Evolutionary conservation across 2,888 invertebrate species (phyloP), one percentile per base, ranked within the genome.

Genomic region (Drosophila lacicola): DNA sequence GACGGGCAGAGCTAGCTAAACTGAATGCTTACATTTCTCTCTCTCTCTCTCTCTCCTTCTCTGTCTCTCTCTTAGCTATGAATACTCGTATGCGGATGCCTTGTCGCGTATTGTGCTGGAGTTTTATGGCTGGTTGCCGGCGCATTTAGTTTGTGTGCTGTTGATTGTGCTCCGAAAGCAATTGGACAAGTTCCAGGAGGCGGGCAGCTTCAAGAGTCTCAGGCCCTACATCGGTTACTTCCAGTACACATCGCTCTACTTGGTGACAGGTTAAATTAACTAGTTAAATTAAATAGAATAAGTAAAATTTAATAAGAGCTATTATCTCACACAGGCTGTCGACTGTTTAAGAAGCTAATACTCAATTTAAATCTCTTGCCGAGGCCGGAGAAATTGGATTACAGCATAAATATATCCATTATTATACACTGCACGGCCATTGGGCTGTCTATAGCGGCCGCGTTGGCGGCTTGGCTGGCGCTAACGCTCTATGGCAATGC

Each of bases 61-160:
- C 19, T 17, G 0, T 55, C 44, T 68, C 63, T 4, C 14, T 64
- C 17, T n/a, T 6, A 91, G 91, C 65, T 92, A 91, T 70, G 83
- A 94, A 64, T 91, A 94, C 55, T 94, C 95, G 0, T 92, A 95
- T 91, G 93, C 94, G 65, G 94, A 94, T 56, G 93, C 94, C 1
- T 88, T 95, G 8, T 94, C 94, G 0, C 95, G 96, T 85, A 90
- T 96, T 36, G 94, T 95, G 2, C 93, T 96, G 39, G 94, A 95
- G 90, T 96, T 95, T 90, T 93, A 94, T 0, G 93, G 95, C 2
- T 93, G 95, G 74, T 82, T 97, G 8, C 93, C 95, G 0, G 94
- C 96, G 0, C 96, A 96, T 90, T 90, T 96, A 4, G 94, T 94
- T 0, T 95, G 95, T 2, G 94, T 96, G 36, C 80, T 95, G 0